Evolutionary conservation across 2,113 vertebrate species (phyloP).

Genomic region (Cyanoliseus patagonus): DNA sequence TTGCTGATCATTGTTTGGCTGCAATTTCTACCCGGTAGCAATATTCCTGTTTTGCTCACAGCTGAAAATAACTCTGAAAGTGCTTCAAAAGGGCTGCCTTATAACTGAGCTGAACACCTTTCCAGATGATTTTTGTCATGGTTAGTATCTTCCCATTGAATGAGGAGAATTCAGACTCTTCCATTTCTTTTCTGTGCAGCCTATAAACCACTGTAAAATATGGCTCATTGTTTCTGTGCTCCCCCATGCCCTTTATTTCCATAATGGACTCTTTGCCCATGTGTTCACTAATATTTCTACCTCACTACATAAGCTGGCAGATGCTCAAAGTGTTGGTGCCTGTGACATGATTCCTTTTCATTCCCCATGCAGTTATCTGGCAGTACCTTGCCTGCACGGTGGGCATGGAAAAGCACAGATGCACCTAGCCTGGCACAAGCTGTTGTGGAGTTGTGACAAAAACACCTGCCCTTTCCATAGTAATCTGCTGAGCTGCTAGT

Average conservation of each 20-base stretch:
- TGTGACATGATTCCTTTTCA: background rate
- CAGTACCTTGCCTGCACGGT: background rate
- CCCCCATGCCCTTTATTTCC: slow-evolving; percentile 36
- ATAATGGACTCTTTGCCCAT: slow-evolving; percentile 9
- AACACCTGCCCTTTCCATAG: background rate
- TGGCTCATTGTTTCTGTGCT: slow-evolving; percentile 10
- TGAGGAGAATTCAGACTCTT: background rate
- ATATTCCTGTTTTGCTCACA: slow-evolving; percentile 38
- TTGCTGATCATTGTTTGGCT: background rate
- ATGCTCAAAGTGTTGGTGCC: background rate
- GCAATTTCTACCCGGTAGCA: slow-evolving; percentile 13
- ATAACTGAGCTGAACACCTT: slow-evolving; percentile 48
- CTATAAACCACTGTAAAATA: background rate
- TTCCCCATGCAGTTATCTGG: background rate
- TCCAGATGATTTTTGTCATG: background rate
- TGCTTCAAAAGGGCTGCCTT: slow-evolving; percentile 30
- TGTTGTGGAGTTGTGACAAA: background rate
- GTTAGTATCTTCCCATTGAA: background rate
- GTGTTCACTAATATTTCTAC: slow-evolving; percentile 33
- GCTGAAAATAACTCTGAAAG: slow-evolving; percentile 51
- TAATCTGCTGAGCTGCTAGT: background rate
- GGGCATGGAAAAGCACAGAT: background rate
- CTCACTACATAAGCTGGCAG: slow-evolving; percentile 45
- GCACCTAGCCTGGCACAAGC: background rate
- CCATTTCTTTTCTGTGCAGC: background rate